These are phyloP conservation scores for Drosophila jambulina DNA, from an alignment of 1,140 invertebrate genomes.

Conservation along the genomic window DNA sequence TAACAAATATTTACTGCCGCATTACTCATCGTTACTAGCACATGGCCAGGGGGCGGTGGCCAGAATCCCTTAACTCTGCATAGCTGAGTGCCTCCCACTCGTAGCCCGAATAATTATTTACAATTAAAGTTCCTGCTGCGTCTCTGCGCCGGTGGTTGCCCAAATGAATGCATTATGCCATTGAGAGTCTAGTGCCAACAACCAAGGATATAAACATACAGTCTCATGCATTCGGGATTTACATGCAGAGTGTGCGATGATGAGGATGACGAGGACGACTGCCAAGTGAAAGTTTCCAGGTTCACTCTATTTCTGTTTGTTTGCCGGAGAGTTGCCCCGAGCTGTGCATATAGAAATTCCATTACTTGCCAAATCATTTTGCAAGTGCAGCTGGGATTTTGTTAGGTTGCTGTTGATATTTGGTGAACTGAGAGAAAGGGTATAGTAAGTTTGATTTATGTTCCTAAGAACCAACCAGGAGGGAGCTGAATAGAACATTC, in stretches of 20 bases:
- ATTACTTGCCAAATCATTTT: conserved; percentile 43
- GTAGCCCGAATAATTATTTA: conserved; percentile 60
- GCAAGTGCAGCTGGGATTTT: conserved; percentile 28
- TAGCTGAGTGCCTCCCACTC: conserved; percentile 7
- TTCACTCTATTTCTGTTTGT: conserved; percentile 13
- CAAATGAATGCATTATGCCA: conserved; percentile 51
- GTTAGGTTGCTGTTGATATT: conserved; percentile 24
- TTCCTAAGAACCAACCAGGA: too few relatives aligned
- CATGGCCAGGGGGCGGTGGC: background rate
- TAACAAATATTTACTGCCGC: conserved; percentile 71
- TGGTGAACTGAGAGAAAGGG: background rate
- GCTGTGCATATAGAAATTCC: conserved; percentile 42
- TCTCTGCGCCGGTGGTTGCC: conserved; percentile 2
- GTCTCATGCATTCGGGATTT: conserved; percentile 3
- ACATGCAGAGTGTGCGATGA: conserved; percentile 6
- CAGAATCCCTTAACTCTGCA: conserved; percentile 14
- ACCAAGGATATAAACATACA: background rate
- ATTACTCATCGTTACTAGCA: conserved; percentile 73
- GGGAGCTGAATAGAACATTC: too few relatives aligned
- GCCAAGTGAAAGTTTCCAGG: conserved; percentile 30
- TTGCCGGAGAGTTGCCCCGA: conserved; percentile 6
- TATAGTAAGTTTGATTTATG: too few relatives aligned
- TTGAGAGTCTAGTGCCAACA: conserved; percentile 31
- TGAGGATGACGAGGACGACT: conserved; percentile 24
- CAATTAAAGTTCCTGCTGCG: conserved; percentile 57